Evolutionary conservation across 2,113 vertebrate species (phyloP).

Genomic region (Casuarius casuarius): DNA sequence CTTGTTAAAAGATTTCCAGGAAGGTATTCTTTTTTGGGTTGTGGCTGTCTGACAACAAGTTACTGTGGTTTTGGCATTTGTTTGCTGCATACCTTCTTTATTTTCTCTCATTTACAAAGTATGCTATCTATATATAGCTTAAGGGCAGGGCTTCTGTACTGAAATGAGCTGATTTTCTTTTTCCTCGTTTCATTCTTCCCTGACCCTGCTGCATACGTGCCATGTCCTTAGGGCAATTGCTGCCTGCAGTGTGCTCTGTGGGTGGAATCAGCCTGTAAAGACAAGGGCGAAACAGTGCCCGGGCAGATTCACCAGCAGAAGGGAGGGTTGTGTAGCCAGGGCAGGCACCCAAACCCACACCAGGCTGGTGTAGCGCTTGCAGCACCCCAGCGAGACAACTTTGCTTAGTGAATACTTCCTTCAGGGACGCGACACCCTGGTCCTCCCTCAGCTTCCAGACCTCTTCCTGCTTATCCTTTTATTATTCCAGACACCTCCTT

Average conservation of each 20-base stretch:
- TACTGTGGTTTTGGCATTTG: background rate
- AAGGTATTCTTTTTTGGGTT: background rate
- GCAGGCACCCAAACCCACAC: background rate
- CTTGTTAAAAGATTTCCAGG: background rate
- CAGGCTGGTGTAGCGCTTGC: background rate
- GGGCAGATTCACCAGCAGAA: background rate
- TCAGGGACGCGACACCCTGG: background rate
- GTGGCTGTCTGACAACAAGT: background rate
- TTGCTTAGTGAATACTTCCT: background rate
- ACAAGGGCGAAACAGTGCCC: background rate
- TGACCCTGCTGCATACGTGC: background rate
- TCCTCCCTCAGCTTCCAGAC: background rate
- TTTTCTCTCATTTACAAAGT: background rate
- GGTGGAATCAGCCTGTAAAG: background rate
- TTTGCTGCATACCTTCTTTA: background rate
- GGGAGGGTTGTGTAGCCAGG: fast-evolving
- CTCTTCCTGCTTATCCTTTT: background rate
- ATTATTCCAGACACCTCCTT: background rate
- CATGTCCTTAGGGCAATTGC: background rate
- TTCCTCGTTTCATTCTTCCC: background rate
- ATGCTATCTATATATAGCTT: background rate
- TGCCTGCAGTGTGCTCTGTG: background rate
- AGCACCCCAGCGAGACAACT: background rate
- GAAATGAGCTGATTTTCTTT: background rate
- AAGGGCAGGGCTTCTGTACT: background rate